These are phyloP conservation scores for Listronotus oregonensis DNA, from an alignment of 1,140 invertebrate genomes.

Conservation along the genomic window DNA sequence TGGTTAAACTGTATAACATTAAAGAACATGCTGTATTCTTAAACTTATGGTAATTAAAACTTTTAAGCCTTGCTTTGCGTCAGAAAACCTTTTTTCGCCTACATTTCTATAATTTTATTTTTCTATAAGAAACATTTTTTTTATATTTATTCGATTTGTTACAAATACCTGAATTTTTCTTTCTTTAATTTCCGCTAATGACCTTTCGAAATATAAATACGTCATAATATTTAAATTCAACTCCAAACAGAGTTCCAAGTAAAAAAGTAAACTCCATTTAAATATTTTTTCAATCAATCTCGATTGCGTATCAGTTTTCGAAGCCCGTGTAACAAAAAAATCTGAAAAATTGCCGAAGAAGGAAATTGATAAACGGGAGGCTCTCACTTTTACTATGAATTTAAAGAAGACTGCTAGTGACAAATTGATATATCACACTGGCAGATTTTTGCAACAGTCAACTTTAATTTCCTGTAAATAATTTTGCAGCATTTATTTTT, in stretches of 20 bases:
- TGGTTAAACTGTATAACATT: too few species aligned
- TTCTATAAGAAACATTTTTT: too few species aligned
- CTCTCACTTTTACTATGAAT: slow-evolving; percentile 35
- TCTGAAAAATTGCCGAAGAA: slow-evolving; percentile 33
- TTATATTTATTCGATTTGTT: too few species aligned
- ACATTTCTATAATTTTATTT: too few species aligned
- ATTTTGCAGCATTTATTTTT: not conserved
- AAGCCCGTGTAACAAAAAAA: slow-evolving; percentile 33
- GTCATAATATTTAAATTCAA: slow-evolving; percentile 20
- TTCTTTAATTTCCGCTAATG: too few species aligned
- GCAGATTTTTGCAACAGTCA: slow-evolving; percentile 23
- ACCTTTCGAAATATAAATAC: not conserved
- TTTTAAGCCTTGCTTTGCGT: too few species aligned
- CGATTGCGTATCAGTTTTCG: slow-evolving; percentile 36
- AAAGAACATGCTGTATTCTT: too few species aligned
- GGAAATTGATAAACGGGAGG: slow-evolving; percentile 34
- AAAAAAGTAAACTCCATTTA: slow-evolving; percentile 35
- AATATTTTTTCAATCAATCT: slow-evolving; percentile 39
- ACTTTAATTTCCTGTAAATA: slow-evolving; percentile 28
- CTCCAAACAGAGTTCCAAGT: slow-evolving; percentile 10
- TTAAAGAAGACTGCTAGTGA: slow-evolving; percentile 32
- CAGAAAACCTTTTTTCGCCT: too few species aligned
- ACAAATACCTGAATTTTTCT: too few species aligned
- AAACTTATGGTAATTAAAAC: too few species aligned
- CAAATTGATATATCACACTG: slow-evolving; percentile 35